These are phyloP conservation scores for Anas georgica DNA, from an alignment of 2,797 vertebrate species.

Conservation along the genomic window DNA sequence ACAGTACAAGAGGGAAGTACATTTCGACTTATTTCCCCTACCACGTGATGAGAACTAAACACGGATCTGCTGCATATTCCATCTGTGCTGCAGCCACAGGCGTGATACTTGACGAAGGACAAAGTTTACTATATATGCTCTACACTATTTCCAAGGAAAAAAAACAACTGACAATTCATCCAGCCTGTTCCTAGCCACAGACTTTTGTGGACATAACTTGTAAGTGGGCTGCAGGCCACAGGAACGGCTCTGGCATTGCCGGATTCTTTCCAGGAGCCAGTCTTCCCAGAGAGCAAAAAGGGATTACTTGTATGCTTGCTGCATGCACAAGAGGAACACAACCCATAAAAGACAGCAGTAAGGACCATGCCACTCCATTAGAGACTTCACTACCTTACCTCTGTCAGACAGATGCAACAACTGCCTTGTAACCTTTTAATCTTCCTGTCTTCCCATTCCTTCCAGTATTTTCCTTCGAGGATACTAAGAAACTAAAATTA, in stretches of 20 bases:
- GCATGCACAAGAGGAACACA: not conserved
- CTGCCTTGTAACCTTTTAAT: not conserved
- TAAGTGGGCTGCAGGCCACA: not conserved
- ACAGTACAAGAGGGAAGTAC: not conserved
- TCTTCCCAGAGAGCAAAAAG: not conserved
- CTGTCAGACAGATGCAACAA: not conserved
- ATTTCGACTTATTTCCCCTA: not conserved
- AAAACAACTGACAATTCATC: not conserved
- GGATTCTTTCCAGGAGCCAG: not conserved
- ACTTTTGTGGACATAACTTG: not conserved
- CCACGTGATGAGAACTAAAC: not conserved
- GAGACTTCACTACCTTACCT: not conserved
- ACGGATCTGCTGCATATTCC: not conserved
- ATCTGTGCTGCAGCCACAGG: not conserved
- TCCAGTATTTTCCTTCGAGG: not conserved
- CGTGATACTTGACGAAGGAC: fast-evolving
- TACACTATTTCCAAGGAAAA: not conserved
- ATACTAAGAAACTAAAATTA: not conserved
- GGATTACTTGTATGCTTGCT: not conserved
- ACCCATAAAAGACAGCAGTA: not conserved
- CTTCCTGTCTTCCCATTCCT: not conserved
- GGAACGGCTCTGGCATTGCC: not conserved
- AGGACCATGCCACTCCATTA: not conserved
- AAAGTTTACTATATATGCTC: not conserved
- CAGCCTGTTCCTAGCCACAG: not conserved